These are phyloP conservation scores for Galeruca laticollis DNA, from an alignment of 2,888 invertebrate species.

Conservation along the genomic window DNA sequence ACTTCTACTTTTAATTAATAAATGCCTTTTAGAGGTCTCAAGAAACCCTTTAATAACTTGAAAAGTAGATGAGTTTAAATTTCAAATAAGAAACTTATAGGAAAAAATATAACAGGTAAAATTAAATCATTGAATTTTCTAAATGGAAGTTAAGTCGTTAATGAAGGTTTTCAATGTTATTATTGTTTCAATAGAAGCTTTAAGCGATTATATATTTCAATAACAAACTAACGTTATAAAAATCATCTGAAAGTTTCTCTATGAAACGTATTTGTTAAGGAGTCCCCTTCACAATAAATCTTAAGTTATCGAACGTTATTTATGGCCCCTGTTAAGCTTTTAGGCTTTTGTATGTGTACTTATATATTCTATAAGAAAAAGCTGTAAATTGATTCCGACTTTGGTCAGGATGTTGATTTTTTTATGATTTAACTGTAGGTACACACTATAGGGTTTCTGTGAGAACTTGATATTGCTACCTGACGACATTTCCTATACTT, in stretches of 20 bases:
- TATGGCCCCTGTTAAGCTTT: slow-evolving; percentile 28
- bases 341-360: slow-evolving; percentile 33
- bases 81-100: no score
- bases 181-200: no score
- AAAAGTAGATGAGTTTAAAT: no score
- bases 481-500: slow-evolving; percentile 19
- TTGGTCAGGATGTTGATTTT: slow-evolving; percentile 40
- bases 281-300: slow-evolving; percentile 13
- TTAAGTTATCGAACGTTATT: slow-evolving; percentile 31
- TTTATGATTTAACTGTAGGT: slow-evolving; percentile 38
- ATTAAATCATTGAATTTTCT: no score
- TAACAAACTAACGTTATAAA: no score
- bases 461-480: slow-evolving; percentile 25
- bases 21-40: no score
- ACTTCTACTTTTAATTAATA: no score
- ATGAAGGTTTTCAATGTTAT: no score
- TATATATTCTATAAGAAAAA: slow-evolving; percentile 28
- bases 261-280: neutral
- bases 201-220: no score
- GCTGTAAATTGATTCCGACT: slow-evolving; percentile 41
- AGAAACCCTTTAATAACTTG: no score
- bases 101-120: no score
- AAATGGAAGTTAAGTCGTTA: no score
- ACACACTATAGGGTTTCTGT: slow-evolving; percentile 26
- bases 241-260: neutral